Conservation (phyloP, 2,113 vertebrate species). For the Triplophysa dalaica region DNA sequence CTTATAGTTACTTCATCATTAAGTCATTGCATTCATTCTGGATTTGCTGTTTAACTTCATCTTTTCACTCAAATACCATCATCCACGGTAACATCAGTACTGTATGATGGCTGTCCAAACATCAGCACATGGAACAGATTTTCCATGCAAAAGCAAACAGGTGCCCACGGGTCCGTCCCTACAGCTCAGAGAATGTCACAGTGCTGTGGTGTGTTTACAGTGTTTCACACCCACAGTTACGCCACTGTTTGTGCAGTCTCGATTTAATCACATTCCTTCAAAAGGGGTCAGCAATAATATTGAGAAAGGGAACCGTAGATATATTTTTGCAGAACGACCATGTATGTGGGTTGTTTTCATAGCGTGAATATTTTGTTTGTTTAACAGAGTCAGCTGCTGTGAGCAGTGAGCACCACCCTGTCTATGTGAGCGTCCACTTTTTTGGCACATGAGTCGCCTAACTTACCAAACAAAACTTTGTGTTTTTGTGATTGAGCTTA, state of each 20-base stretch:
- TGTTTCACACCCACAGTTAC: constrained; percentile 40
- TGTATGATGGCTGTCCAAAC: constrained; percentile 23
- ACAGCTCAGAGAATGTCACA: not conserved
- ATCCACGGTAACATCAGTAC: constrained; percentile 1
- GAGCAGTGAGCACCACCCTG: constrained; percentile 5
- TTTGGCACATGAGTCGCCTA: not conserved
- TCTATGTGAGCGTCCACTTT: not conserved
- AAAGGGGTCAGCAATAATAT: constrained; percentile 47
- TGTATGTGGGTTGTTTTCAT: constrained; percentile 43
- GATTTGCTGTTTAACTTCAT: constrained; percentile 18
- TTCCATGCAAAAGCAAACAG: constrained; percentile 40
- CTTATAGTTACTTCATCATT: not conserved
- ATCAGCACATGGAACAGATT: constrained; percentile 46
- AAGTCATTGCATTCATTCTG: not conserved
- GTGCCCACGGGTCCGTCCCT: constrained; percentile 12
- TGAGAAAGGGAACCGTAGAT: constrained; percentile 16
- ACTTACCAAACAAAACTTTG: not conserved
- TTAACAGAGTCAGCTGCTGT: constrained; percentile 30
- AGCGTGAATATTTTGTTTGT: constrained; percentile 48
- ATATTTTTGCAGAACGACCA: constrained; percentile 33
- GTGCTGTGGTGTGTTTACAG: constrained; percentile 40
- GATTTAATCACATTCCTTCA: constrained; percentile 42
- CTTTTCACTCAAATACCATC: constrained; percentile 22
- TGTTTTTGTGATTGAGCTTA: not conserved
- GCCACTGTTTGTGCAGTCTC: constrained; percentile 36